Percentiles rank a stretch among this genome's conserved stretches.
Conservation (phyloP, 2,113 vertebrate species). For the Sardina pilchardus region DNA sequence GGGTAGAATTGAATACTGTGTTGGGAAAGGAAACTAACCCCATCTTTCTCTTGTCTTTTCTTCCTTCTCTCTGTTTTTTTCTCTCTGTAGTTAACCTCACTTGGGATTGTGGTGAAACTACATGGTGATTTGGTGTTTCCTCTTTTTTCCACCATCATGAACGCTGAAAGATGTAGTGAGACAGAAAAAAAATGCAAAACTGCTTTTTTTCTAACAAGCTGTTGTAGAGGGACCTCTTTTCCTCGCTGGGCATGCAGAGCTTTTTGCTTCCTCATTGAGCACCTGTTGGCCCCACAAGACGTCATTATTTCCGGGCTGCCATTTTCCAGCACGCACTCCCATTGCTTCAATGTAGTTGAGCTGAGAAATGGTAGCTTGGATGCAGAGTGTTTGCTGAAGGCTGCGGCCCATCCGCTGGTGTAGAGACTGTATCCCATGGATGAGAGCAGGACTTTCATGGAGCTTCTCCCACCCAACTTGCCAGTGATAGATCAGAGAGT, state of each 20-base stretch:
- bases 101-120: slow-evolving; percentile 73
- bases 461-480: not conserved
- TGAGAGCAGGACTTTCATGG: not conserved
- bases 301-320: not conserved
- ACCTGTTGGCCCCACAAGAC: slow-evolving; percentile 53
- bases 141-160: slow-evolving; percentile 54
- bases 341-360: not conserved
- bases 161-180: slow-evolving; percentile 7
- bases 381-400: not conserved
- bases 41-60: slow-evolving; percentile 26
- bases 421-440: not conserved
- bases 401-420: not conserved
- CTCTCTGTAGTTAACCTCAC: slow-evolving; percentile 88
- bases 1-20: slow-evolving; percentile 20
- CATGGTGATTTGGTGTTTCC: slow-evolving; percentile 74
- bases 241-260: slow-evolving; percentile 68
- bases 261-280: slow-evolving; percentile 71
- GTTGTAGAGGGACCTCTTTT: slow-evolving; percentile 69
- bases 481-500: not conserved
- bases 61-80: slow-evolving; percentile 38
- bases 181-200: slow-evolving; percentile 70
- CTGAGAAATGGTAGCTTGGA: not conserved
- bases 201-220: slow-evolving; percentile 52
- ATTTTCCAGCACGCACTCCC: not conserved
- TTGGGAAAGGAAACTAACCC: slow-evolving; percentile 42